Conservation (phyloP, 2,888 invertebrate genomes). For the Epicampocera succincta region DNA sequence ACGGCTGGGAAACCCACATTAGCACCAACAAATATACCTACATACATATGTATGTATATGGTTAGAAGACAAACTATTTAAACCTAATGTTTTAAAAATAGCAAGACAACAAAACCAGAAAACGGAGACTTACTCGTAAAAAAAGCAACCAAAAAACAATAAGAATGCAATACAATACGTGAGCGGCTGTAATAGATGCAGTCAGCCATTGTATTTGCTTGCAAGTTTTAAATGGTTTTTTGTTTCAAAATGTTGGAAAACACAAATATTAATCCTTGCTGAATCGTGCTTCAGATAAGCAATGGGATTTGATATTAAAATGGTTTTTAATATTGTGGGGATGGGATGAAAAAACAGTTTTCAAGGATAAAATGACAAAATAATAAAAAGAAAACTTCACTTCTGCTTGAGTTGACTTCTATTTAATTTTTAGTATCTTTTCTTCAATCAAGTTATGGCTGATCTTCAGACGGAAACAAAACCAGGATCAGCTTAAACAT, state of each 20-base stretch:
- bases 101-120: neutral
- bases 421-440: too few species aligned
- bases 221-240: slow-evolving; percentile 15
- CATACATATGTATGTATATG: too few species aligned
- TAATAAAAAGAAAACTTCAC: neutral
- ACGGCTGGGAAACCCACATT: neutral
- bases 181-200: slow-evolving; percentile 22
- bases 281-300: neutral
- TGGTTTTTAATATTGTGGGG: too few species aligned
- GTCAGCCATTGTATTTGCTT: slow-evolving; percentile 9
- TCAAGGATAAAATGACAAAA: neutral
- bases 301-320: neutral
- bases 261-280: slow-evolving; percentile 16
- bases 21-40: slow-evolving; percentile 7
- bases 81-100: slow-evolving; percentile 35
- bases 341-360: too few species aligned
- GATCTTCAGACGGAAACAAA: too few species aligned
- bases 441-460: too few species aligned
- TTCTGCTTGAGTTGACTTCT: too few species aligned
- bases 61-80: slow-evolving; percentile 4
- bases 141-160: slow-evolving; percentile 6
- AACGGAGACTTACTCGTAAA: neutral
- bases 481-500: too few species aligned
- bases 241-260: neutral
- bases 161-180: slow-evolving; percentile 54